phyloP scores from a whole-genome alignment of 1,140 invertebrate genomes.

The Bemisia tabaci region DNA sequence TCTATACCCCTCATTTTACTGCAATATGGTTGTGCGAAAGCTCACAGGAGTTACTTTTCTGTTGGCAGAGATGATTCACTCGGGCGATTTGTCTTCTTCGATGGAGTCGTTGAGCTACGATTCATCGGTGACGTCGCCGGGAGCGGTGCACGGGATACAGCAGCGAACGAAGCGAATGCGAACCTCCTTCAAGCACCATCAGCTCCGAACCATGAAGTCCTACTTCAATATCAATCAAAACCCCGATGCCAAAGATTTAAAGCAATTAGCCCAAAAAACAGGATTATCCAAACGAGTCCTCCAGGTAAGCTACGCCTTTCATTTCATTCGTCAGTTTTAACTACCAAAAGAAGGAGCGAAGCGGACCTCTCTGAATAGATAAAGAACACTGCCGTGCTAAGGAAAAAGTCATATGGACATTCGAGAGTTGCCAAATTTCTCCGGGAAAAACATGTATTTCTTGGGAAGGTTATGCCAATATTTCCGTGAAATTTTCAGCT shows the following conservation, averaged over 20 bases:
- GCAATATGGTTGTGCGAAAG: too few relatives aligned
- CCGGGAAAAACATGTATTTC: too few relatives aligned
- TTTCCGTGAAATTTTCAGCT: too few relatives aligned
- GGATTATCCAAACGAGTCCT: constrained; percentile 88
- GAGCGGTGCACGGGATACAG: constrained; percentile 35
- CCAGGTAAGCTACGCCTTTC: constrained; percentile 51
- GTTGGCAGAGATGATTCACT: constrained; percentile 51
- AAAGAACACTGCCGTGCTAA: too few relatives aligned
- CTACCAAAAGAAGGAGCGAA: too few relatives aligned
- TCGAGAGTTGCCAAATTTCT: too few relatives aligned
- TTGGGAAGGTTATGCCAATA: too few relatives aligned
- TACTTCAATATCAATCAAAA: constrained; percentile 96
- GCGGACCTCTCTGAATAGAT: too few relatives aligned
- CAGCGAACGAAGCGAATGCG: constrained; percentile 78
- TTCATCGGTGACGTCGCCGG: constrained; percentile 53
- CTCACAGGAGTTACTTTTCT: too few relatives aligned
- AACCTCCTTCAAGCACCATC: constrained; percentile 95
- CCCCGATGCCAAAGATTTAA: constrained; percentile 90
- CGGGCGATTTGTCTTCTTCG: constrained; percentile 54
- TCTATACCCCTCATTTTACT: too few relatives aligned
- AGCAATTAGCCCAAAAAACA: constrained; percentile 91
- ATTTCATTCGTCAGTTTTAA: background rate
- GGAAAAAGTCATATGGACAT: too few relatives aligned
- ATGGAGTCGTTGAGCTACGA: constrained; percentile 59
- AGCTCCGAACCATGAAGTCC: constrained; percentile 92